phyloP scores from a whole-genome alignment of 1,140 invertebrate genomes.

The Galleria mellonella region DNA sequence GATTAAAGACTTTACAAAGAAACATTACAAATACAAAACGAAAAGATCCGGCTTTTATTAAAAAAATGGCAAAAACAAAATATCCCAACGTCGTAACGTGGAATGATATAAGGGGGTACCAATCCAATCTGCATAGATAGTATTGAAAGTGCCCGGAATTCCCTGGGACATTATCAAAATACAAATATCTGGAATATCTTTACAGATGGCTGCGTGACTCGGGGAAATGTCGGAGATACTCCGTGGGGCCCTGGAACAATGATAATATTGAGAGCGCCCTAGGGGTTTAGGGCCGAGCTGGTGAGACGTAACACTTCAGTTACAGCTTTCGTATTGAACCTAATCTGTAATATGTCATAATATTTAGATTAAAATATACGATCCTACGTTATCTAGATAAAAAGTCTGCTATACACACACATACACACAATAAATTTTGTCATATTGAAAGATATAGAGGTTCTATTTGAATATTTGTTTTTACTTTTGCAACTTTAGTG shows the following conservation, averaged over 20 bases:
- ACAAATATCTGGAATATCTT: conserved; percentile 11
- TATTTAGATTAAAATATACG: not conserved
- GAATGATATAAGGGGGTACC: conserved; percentile 5
- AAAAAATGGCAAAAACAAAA: not conserved
- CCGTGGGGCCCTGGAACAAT: conserved; percentile 15
- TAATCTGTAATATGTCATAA: not conserved
- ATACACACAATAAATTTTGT: not conserved
- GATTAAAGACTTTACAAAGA: not conserved
- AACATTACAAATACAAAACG: not conserved
- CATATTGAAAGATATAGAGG: not conserved
- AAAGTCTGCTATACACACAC: no score
- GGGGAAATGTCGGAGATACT: conserved; percentile 4
- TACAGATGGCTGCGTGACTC: conserved; percentile 3
- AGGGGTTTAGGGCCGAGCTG: conserved; percentile 7
- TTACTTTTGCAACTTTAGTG: no score
- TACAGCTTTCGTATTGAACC: conserved; percentile 1
- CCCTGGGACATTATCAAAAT: conserved; percentile 10
- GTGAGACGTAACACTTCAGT: not conserved
- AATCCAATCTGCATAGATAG: conserved; percentile 8
- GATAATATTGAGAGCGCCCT: conserved; percentile 24
- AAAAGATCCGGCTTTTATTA: not conserved
- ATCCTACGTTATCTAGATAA: no score
- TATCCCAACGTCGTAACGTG: not conserved
- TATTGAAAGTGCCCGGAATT: not conserved
- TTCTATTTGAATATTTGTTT: no score